These are phyloP conservation scores for Drosophila lacertosa DNA, from an alignment of 1,140 invertebrate genomes.

Conservation along the genomic window DNA sequence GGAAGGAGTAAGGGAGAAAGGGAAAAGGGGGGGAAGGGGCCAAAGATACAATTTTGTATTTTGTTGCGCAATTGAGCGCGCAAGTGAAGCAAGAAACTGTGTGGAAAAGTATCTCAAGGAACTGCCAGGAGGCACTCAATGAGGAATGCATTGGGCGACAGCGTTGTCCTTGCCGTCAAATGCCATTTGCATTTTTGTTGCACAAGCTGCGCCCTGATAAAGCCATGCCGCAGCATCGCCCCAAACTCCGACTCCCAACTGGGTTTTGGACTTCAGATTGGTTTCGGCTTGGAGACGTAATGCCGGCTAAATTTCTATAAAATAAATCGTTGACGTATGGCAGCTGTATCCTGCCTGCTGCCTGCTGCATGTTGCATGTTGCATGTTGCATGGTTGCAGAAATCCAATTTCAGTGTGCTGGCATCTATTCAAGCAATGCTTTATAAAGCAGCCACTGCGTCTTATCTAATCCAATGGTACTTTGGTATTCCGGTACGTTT, in stretches of 20 bases:
- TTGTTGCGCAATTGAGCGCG: slow-evolving; percentile 78
- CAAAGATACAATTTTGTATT: slow-evolving; percentile 61
- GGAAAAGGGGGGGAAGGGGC: background rate
- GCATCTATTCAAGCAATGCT: slow-evolving; percentile 66
- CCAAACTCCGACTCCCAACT: background rate
- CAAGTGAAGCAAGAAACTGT: slow-evolving; percentile 71
- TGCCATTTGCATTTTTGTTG: slow-evolving; percentile 68
- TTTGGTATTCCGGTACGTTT: slow-evolving; percentile 20
- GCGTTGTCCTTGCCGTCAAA: slow-evolving; percentile 66
- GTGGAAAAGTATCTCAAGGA: slow-evolving; percentile 34
- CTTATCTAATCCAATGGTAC: slow-evolving; percentile 24
- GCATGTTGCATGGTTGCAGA: slow-evolving; percentile 23
- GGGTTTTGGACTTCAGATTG: slow-evolving; percentile 4
- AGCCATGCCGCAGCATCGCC: slow-evolving; percentile 54
- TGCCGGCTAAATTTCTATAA: slow-evolving; percentile 51
- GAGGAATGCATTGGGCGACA: slow-evolving; percentile 36
- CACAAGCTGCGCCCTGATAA: slow-evolving; percentile 55
- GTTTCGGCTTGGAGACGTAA: slow-evolving; percentile 11
- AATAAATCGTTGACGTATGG: slow-evolving; percentile 71
- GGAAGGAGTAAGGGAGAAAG: too few relatives aligned
- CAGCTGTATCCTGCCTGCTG: slow-evolving; percentile 27
- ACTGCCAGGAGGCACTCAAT: slow-evolving; percentile 59
- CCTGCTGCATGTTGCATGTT: slow-evolving; percentile 4
- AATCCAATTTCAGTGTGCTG: slow-evolving; percentile 69
- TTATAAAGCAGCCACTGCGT: slow-evolving; percentile 22